Evolutionary conservation across 2,888 invertebrate species (phyloP).

Genomic region (Agrypnus murinus): DNA sequence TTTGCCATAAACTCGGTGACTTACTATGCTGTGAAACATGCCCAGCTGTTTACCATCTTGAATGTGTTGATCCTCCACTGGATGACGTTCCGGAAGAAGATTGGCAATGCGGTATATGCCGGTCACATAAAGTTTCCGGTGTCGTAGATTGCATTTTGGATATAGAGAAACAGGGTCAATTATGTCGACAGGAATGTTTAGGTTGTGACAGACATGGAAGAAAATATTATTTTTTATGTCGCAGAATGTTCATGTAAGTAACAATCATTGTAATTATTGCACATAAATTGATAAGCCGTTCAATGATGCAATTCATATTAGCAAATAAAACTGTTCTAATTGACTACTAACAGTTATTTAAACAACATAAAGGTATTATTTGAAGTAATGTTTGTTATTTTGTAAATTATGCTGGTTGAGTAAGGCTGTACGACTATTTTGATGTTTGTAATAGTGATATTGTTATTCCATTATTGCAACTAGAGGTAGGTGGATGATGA

Average conservation of each 20-base stretch:
- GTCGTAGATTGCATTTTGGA: slow-evolving; percentile 95
- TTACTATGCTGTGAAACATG: slow-evolving; percentile 98
- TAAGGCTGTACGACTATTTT: too few relatives aligned
- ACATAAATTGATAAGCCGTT: too few relatives aligned
- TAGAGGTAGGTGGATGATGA: too few relatives aligned
- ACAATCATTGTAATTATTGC: neutral
- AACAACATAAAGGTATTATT: too few relatives aligned
- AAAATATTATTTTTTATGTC: slow-evolving; percentile 97
- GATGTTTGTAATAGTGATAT: too few relatives aligned
- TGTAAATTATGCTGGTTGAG: too few relatives aligned
- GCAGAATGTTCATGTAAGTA: slow-evolving; percentile 94
- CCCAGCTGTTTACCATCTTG: slow-evolving; percentile 97
- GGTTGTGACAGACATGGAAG: slow-evolving; percentile 97
- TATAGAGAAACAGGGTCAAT: slow-evolving; percentile 91
- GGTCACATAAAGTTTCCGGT: slow-evolving; percentile 92
- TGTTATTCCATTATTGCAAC: too few relatives aligned
- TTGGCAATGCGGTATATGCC: slow-evolving; percentile 97
- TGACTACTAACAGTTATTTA: too few relatives aligned
- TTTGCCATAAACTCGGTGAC: slow-evolving; percentile 94
- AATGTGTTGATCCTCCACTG: slow-evolving; percentile 96
- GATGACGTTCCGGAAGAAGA: slow-evolving; percentile 96
- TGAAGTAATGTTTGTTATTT: too few relatives aligned
- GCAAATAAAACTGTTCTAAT: too few relatives aligned
- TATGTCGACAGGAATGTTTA: slow-evolving; percentile 94
- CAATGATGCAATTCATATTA: too few relatives aligned